A percentile compares a stretch with the other conserved stretches of the same genome.
These are phyloP conservation scores for Hippocampus mohnikei DNA, from an alignment of 2,113 vertebrate genomes.

Conservation along the genomic window DNA sequence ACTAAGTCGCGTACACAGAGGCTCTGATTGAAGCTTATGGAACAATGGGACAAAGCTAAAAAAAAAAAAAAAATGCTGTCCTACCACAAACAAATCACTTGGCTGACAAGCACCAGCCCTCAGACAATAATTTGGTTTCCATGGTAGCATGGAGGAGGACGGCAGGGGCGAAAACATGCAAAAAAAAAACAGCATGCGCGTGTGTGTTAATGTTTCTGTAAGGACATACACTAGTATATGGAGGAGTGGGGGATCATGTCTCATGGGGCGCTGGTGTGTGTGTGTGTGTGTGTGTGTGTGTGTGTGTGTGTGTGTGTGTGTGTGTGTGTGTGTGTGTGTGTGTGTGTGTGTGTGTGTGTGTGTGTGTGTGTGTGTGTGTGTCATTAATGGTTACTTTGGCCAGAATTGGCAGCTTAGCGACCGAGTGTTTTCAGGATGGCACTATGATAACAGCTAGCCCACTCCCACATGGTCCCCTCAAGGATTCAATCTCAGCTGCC, in stretches of 20 bases:
- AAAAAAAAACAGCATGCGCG: slow-evolving; percentile 32
- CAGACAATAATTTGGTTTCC: slow-evolving; percentile 64
- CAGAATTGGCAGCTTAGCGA: slow-evolving; percentile 41
- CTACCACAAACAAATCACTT: slow-evolving; percentile 15
- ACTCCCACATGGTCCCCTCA: slow-evolving; percentile 34
- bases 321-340: background rate
- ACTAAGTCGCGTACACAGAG: slow-evolving; percentile 32
- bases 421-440: slow-evolving; percentile 38
- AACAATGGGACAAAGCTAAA: slow-evolving; percentile 16
- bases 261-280: slow-evolving; percentile 7
- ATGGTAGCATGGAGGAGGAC: slow-evolving; percentile 66
- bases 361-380: slow-evolving; percentile 3
- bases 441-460: slow-evolving; percentile 31
- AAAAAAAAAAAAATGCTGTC: slow-evolving; percentile 31
- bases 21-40: slow-evolving; percentile 47
- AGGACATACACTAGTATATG: slow-evolving; percentile 25
- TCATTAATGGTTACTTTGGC: slow-evolving; percentile 19
- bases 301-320: no score
- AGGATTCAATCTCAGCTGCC: slow-evolving; percentile 23
- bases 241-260: slow-evolving; percentile 25
- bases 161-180: slow-evolving; percentile 57
- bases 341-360: background rate
- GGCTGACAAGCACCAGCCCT: slow-evolving; percentile 37
- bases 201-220: slow-evolving; percentile 50
- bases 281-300: background rate